Evolutionary conservation across 2,113 vertebrate genomes (phyloP), one percentile per base, ranked within the genome.

Genomic region (Pampusana beccarii): DNA sequence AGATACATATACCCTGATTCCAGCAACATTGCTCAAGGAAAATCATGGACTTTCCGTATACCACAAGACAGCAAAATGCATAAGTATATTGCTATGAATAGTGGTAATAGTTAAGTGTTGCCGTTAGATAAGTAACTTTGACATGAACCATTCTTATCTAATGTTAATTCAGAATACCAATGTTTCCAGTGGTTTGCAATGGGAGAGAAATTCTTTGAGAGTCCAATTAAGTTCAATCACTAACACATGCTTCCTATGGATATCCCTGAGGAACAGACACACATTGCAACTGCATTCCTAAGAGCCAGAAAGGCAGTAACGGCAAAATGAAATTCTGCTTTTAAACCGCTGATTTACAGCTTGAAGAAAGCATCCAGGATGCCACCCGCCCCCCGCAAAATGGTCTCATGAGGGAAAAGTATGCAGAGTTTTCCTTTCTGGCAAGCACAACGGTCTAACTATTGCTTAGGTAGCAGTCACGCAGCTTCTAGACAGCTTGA

Each of bases 311-410:
- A 92, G 40, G 53, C 75, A 64, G 44, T 33, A 82, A 75, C 6
- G 90, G 57, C n/a, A 81, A 94, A 92, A 92, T 36, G 2, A 74
- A 96, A 90, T 79, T 93, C 56, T 79, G 50, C 61, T 69, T 70
- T 86, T 64, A 93, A 92, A 60, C 60, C 88, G 38, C 24, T 70
- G 44, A 81, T 85, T 92, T 89, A 88, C 23, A 91, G 56, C 51
- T 82, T 78, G 79, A 90, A 92, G 84, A 83, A 92, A 67, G 13
- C 38, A 90, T 16, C 28, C 88, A 84, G 54, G 53, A 75, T 84
- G 51, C 50, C 42, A 72, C 3, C 4, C 2, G 1, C 44, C 71
- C 60, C 42, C 72, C 40, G 31, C 16, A 90, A 72, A 94, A 95
- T 26, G 31, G 28, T 57, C 60, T 48, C 33, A 19, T 42, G 29